Base-by-base conservation (phyloP, 2,888 invertebrate species). In the Eugnorisma glareosa region DNA sequence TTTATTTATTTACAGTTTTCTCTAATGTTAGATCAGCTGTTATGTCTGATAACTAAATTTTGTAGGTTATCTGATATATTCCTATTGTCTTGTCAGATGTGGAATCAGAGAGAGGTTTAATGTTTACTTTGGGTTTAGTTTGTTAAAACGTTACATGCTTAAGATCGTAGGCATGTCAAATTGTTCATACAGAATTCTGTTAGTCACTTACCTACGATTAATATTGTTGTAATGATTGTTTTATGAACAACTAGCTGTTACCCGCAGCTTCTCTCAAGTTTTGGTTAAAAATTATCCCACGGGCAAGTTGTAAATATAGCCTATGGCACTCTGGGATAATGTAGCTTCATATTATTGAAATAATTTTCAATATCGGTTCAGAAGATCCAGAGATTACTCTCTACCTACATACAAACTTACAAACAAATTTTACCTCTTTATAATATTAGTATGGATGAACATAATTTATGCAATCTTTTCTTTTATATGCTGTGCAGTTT, bases 1-100 rank as follows among this genome's bases (percentile, higher is more conserved):
- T 43, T 63, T 81, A 84, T 82, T 79, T 84, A 84, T 79, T 85
- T 79, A 84, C 85, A 79, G 64, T 75, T 85, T 77, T 69, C 18
- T 74, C 28, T 8, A 61, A 28, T 73, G 43, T 67, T 67, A 59
- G 71, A 84, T 85, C 84, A 84, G 84, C 84, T 84, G 84, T 79
- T 78, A 54, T 24, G 28, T n/a, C 10, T 61, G 64, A 45, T 83
- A 75, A 40, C 59, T 71, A 3, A 2, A 0, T 48, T 70, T 82
- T 77, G 28, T 45, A 84, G 79, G 79, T 84, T 85, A 79, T 57
- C 28, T 35, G 24, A 51, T 67, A 67, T 67, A 63, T 54, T 54
- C 2, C 11, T 63, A 28, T 21, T 57, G 21, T 67, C 54, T 67
- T 72, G 28, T 64, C 15, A 67, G 15, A 66, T 72, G 10, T 63